phyloP scores from a whole-genome alignment of 1,140 invertebrate genomes.

The Saccostrea echinata region DNA sequence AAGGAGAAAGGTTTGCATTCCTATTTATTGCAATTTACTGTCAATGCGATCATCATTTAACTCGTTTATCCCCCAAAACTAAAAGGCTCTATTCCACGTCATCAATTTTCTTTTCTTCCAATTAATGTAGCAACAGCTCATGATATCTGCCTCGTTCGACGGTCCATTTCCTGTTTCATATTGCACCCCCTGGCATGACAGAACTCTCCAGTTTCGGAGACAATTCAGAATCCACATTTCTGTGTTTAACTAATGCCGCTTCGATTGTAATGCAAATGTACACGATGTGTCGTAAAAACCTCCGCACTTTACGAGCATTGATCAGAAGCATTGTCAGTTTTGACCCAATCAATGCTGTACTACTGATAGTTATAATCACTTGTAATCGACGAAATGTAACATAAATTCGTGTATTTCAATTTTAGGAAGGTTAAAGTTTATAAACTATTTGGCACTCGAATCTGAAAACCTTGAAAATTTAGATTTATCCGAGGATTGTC shows the following conservation, averaged over 20 bases:
- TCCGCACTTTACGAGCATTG: not conserved
- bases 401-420: too few species aligned
- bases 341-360: too few species aligned
- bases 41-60: not conserved
- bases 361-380: too few species aligned
- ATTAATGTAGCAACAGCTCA: not conserved
- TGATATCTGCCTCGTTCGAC: not conserved
- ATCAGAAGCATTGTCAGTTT: not conserved
- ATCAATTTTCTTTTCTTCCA: not conserved
- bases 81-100: not conserved
- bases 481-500: too few species aligned
- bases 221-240: not conserved
- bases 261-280: slow-evolving; percentile 1
- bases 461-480: too few species aligned
- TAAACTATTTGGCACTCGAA: too few species aligned
- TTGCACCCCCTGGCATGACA: not conserved
- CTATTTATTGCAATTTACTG: not conserved
- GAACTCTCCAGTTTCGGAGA: not conserved
- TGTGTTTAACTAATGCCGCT: not conserved
- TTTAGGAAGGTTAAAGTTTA: too few species aligned
- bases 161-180: slow-evolving; percentile 10
- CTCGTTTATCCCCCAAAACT: not conserved
- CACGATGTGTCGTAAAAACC: not conserved
- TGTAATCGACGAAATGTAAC: too few species aligned
- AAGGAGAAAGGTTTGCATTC: too few species aligned